phyloP scores from a whole-genome alignment of 2,888 invertebrate genomes.

The Schrankia costaestrigalis region DNA sequence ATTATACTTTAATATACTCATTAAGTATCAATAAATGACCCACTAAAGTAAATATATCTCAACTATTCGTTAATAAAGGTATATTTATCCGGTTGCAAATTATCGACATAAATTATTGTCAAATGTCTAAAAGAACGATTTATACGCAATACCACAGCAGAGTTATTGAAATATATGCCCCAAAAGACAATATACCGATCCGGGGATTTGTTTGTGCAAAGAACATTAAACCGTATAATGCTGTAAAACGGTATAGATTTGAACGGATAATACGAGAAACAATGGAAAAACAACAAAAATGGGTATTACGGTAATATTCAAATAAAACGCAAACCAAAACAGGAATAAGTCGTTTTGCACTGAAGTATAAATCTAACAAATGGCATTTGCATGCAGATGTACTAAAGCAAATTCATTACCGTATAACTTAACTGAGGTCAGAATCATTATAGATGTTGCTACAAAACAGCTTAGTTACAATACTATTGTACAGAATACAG shows the following conservation, averaged over 20 bases:
- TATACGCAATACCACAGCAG: slow-evolving; percentile 63
- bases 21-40: slow-evolving; percentile 28
- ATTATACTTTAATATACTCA: slow-evolving; percentile 31
- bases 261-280: slow-evolving; percentile 18
- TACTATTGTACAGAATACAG: no score
- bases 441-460: slow-evolving; percentile 22
- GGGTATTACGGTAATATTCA: slow-evolving; percentile 60
- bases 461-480: slow-evolving; percentile 11
- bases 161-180: slow-evolving; percentile 77
- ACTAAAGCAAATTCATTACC: slow-evolving; percentile 41
- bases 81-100: slow-evolving; percentile 57
- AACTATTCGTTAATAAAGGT: slow-evolving; percentile 42
- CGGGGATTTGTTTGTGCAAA: slow-evolving; percentile 31
- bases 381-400: slow-evolving; percentile 61
- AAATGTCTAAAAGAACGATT: slow-evolving; percentile 72
- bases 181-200: slow-evolving; percentile 61
- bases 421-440: slow-evolving; percentile 30
- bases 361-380: slow-evolving; percentile 65
- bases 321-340: slow-evolving; percentile 65
- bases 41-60: slow-evolving; percentile 32
- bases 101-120: slow-evolving; percentile 65
- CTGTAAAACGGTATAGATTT: slow-evolving; percentile 40
- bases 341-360: slow-evolving; percentile 65
- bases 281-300: slow-evolving; percentile 59
- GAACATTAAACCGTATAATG: slow-evolving; percentile 45